These are phyloP conservation scores for Chymomyza amoena DNA, from an alignment of 2,888 invertebrate genomes.

Conservation along the genomic window DNA sequence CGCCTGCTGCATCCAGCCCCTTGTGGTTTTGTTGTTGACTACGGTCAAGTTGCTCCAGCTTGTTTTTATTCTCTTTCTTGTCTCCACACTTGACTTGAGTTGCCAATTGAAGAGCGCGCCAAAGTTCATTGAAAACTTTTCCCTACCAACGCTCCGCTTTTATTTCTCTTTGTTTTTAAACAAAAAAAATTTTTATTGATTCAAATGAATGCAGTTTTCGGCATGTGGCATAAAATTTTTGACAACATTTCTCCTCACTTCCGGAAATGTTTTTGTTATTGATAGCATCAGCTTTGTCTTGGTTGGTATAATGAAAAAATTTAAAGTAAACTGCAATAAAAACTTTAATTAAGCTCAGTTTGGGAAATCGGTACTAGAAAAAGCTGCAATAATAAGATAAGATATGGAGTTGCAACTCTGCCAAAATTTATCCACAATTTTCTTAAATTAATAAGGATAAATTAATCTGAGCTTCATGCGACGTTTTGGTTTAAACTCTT, in stretches of 20 bases:
- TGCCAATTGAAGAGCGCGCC: constrained; percentile 18
- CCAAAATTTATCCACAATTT: too few species aligned
- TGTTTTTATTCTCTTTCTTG: constrained; percentile 16
- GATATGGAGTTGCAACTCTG: too few species aligned
- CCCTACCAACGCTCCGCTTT: too few species aligned
- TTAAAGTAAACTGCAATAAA: too few species aligned
- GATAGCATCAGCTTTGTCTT: neutral
- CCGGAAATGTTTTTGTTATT: neutral
- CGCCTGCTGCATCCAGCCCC: constrained; percentile 8
- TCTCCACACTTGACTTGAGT: constrained; percentile 52
- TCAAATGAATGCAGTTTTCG: neutral
- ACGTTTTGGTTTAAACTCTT: too few species aligned
- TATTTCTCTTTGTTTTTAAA: neutral
- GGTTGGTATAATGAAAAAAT: neutral
- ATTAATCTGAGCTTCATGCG: too few species aligned
- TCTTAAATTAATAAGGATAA: too few species aligned
- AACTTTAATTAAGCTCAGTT: too few species aligned
- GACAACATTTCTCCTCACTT: neutral
- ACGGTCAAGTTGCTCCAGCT: constrained; percentile 44
- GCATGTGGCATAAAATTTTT: neutral
- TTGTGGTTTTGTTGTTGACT: constrained; percentile 42
- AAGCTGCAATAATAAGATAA: too few species aligned
- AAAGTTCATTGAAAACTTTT: constrained; percentile 51
- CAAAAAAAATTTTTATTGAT: neutral
- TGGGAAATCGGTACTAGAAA: too few species aligned